Evolutionary conservation across 2,888 invertebrate species (phyloP).

Genomic region (Noctua janthina): DNA sequence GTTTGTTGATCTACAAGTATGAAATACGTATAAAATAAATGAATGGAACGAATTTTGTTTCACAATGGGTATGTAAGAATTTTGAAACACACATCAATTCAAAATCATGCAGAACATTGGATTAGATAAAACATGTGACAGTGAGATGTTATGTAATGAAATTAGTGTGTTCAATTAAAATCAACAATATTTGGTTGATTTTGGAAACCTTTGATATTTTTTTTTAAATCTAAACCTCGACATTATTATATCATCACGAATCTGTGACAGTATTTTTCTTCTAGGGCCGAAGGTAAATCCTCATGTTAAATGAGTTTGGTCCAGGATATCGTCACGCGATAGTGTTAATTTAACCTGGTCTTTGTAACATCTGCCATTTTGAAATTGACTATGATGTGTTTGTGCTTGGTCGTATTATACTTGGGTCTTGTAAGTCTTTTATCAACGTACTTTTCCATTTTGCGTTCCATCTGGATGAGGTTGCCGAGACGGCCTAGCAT

Average conservation of each 20-base stretch:
- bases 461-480: constrained; percentile 94
- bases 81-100: constrained; percentile 20
- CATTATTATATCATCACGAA: background rate
- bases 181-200: background rate
- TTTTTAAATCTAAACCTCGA: background rate
- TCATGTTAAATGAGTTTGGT: background rate
- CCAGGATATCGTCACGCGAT: background rate
- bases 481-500: constrained; percentile 94
- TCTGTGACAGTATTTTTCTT: background rate
- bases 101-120: constrained; percentile 36
- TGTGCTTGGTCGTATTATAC: background rate
- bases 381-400: background rate
- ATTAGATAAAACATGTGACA: background rate
- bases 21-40: background rate
- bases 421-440: background rate
- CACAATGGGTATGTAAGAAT: constrained; percentile 16
- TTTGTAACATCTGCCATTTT: background rate
- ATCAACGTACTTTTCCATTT: constrained; percentile 93
- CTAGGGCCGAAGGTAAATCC: no score
- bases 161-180: background rate
- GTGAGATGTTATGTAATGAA: background rate
- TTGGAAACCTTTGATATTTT: background rate
- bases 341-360: background rate
- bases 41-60: background rate
- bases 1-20: background rate